Percentiles rank a stretch among this genome's conserved stretches.
phyloP scores from a whole-genome alignment of 2,113 vertebrate species.

The Tauraco erythrolophus region DNA sequence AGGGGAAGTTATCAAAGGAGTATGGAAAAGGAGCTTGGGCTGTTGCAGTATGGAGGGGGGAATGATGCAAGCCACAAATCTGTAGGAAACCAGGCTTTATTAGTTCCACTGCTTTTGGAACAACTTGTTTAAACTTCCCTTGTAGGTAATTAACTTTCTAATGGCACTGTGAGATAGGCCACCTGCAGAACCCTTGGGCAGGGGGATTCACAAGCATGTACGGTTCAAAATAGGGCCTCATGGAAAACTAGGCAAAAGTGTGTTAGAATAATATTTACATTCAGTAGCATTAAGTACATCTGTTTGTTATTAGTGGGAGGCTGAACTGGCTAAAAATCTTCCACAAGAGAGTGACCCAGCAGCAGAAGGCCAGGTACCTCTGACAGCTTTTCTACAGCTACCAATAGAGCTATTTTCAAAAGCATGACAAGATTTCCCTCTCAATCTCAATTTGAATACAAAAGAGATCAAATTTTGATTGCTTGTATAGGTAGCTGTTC shows the following conservation, averaged over 20 bases:
- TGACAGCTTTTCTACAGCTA: conserved; percentile 57
- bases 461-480: background rate
- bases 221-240: conserved; percentile 57
- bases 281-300: conserved; percentile 75
- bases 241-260: conserved; percentile 67
- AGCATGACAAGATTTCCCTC: background rate
- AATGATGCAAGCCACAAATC: conserved; percentile 54
- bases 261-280: conserved; percentile 75
- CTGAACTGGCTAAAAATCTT: conserved; percentile 66
- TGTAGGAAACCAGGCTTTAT: conserved; percentile 63
- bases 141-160: conserved; percentile 70
- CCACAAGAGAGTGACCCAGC: conserved; percentile 55
- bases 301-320: conserved; percentile 69
- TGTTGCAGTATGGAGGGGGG: background rate
- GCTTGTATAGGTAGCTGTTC: background rate
- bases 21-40: conserved; percentile 12
- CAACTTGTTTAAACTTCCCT: conserved; percentile 70
- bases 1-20: conserved; percentile 31
- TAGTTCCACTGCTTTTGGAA: conserved; percentile 66
- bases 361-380: conserved; percentile 66
- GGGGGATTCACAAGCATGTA: conserved; percentile 59
- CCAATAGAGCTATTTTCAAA: conserved; percentile 34
- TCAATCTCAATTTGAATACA: background rate
- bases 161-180: conserved; percentile 68
- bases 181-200: conserved; percentile 66